Conservation (phyloP, 1,140 invertebrate species). For the Pseudomyrmex dendroicus region DNA sequence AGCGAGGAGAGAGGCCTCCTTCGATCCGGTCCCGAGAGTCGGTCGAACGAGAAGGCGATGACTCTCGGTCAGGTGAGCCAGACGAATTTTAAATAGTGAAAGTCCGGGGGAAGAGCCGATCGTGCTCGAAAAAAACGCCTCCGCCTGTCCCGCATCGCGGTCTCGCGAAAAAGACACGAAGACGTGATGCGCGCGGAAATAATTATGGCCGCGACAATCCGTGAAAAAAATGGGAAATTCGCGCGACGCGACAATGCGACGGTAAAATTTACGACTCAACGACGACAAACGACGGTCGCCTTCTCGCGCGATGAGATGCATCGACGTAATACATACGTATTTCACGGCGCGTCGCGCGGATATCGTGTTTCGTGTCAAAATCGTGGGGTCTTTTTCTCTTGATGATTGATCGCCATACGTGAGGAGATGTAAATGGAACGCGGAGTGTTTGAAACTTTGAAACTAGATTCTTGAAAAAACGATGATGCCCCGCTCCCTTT, state of each 20-base stretch:
- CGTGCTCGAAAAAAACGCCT: constrained; percentile 61
- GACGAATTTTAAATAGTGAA: constrained; percentile 81
- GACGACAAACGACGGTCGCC: not conserved
- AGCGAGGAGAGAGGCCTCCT: constrained; percentile 68
- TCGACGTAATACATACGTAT: constrained; percentile 31
- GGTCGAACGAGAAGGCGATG: constrained; percentile 63
- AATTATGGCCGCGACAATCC: not conserved
- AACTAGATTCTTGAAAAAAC: not conserved
- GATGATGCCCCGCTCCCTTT: not conserved
- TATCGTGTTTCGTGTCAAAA: not conserved
- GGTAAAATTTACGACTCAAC: constrained; percentile 16
- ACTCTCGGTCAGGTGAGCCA: constrained; percentile 63
- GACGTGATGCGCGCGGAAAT: not conserved
- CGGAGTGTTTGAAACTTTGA: not conserved
- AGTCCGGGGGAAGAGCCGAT: constrained; percentile 69
- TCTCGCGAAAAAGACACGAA: constrained; percentile 1
- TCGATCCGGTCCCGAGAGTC: constrained; percentile 65
- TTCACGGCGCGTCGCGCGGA: not conserved
- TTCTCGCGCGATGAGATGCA: constrained; percentile 21
- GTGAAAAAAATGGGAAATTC: not conserved
- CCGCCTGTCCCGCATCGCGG: constrained; percentile 13
- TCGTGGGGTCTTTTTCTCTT: not conserved
- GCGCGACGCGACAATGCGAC: constrained; percentile 2
- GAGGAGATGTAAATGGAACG: not conserved
- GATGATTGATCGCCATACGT: not conserved